These are phyloP conservation scores for Cataglyphis rosenhaueri DNA, from an alignment of 2,888 invertebrate genomes.

Conservation along the genomic window DNA sequence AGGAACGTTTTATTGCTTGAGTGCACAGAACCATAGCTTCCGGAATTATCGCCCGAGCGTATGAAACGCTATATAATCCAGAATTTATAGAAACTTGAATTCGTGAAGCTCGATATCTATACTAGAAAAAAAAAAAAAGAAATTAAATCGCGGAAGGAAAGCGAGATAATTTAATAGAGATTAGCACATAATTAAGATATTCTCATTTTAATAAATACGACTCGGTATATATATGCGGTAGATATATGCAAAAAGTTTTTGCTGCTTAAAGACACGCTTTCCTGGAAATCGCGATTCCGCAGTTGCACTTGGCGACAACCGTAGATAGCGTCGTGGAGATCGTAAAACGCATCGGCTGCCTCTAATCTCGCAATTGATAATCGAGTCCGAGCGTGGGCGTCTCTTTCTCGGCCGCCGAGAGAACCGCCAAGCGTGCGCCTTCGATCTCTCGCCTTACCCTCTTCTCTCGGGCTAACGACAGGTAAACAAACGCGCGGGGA, in stretches of 20 bases:
- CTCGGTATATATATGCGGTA: not conserved
- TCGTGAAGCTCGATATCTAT: conserved; percentile 36
- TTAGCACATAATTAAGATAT: not conserved
- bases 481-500: conserved; percentile 56
- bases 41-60: not conserved
- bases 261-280: conserved; percentile 5
- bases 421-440: conserved; percentile 57
- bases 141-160: not conserved
- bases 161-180: not conserved
- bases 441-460: conserved; percentile 52
- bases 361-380: conserved; percentile 58
- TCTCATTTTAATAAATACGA: conserved; percentile 1
- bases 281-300: conserved; percentile 22
- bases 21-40: conserved; percentile 3
- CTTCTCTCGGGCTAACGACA: conserved; percentile 47
- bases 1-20: conserved; percentile 28
- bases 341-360: conserved; percentile 30
- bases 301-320: conserved; percentile 41
- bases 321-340: conserved; percentile 12
- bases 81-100: conserved; percentile 50
- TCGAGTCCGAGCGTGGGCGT: conserved; percentile 38
- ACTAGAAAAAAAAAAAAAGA: not conserved
- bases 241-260: conserved; percentile 1
- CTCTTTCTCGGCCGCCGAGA: conserved; percentile 26
- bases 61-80: conserved; percentile 10